Percentiles rank a stretch among this genome's conserved stretches.
These are phyloP conservation scores for Heliornis fulica DNA, from an alignment of 2,113 vertebrate species.

Conservation along the genomic window DNA sequence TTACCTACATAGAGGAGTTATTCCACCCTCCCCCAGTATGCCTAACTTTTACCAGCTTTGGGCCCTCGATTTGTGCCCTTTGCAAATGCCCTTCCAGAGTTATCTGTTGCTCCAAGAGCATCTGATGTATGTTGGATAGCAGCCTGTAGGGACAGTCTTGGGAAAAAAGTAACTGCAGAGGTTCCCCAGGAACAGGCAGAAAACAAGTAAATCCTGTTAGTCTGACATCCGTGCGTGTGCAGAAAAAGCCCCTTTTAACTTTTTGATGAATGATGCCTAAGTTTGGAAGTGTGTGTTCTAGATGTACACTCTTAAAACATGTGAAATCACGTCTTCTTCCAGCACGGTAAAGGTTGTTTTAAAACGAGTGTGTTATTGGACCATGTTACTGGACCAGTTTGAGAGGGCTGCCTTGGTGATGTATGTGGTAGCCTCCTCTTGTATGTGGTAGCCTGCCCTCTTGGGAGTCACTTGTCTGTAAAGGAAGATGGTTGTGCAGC, in stretches of 20 bases:
- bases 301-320: constrained; percentile 47
- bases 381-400: constrained; percentile 1
- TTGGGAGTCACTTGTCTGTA: neutral
- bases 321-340: constrained; percentile 26
- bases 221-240: neutral
- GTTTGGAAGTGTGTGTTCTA: constrained; percentile 33
- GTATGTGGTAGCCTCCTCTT: neutral
- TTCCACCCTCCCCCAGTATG: neutral
- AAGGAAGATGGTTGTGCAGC: neutral
- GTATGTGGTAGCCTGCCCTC: neutral
- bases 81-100: constrained; percentile 34
- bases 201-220: constrained; percentile 62
- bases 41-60: neutral
- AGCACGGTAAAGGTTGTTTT: neutral
- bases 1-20: neutral
- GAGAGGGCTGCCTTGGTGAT: neutral
- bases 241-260: constrained; percentile 56
- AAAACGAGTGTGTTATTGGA: neutral
- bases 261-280: constrained; percentile 46
- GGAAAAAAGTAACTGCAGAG: constrained; percentile 26
- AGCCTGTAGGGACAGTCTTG: constrained; percentile 60
- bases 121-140: constrained; percentile 65
- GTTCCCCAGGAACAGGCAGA: constrained; percentile 25
- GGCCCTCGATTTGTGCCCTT: neutral
- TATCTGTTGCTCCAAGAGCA: constrained; percentile 55